Base-by-base conservation (phyloP, 37 sponge, comb jelly and placozoan genomes). In the Dysidea cf. avara region DNA sequence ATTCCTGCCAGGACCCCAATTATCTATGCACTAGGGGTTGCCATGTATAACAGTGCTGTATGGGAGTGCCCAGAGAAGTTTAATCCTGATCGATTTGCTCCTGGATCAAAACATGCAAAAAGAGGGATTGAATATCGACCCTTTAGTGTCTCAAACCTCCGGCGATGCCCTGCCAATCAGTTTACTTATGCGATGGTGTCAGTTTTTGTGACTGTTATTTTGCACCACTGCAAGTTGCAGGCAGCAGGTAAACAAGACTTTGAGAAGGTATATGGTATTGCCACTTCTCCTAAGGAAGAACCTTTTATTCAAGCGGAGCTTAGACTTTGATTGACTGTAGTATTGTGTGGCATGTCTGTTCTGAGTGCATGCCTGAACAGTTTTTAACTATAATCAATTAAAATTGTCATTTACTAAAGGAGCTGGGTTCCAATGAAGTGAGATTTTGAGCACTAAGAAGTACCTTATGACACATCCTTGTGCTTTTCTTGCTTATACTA, bases 1-100 rank as follows among this genome's bases (percentile, higher is more conserved):
- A 49, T 78, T 20, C 79, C 79, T 11, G 79, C 79, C 24, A 55
- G 68, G 31, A 78, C 79, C 14, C 79, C 79, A 20, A 78, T 78
- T n/a, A 55, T 78, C 43, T 69, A 78, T 2, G 68, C 79, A 25
- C 22, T 78, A 43, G 68, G 79, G 17, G 79, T 78, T 36, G 59
- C 68, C 11, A 35, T 78, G 79, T 38, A 56, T 18, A 39, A 56
- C 56, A 34, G 55, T 36, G 32, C 54, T 55, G 24, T 78, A 11
- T 78, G 79, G 79, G 54, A 66, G 17, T 58, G 68, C 38, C 68
- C 79, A 17, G 48, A 55, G 0, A 54, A 1, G 31, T 78, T 78
- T 62, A 38, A 78, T 35, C 68, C 79, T 25, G 79, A 78, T 26
- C 53, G 79, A 55, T 78, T 78, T 78, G 47, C 58, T 2, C 68